These are phyloP conservation scores for Serinus canaria DNA, from an alignment of 2,113 vertebrate genomes.

Conservation along the genomic window DNA sequence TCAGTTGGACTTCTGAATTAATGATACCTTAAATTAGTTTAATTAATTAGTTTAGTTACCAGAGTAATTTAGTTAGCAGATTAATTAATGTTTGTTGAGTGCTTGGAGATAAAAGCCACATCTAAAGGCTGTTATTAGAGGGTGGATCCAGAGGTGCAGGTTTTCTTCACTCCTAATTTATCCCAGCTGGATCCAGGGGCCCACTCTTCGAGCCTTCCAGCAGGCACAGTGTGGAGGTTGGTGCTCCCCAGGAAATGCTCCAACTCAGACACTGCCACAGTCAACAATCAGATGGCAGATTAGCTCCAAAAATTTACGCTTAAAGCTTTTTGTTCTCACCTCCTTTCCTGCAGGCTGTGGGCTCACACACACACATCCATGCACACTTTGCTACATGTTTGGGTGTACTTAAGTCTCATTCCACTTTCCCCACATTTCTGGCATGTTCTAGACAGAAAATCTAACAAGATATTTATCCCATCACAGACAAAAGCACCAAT, in stretches of 20 bases:
- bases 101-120: constrained; percentile 42
- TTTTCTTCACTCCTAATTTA: not conserved
- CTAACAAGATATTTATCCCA: not conserved
- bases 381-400: rapidly evolving
- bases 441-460: not conserved
- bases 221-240: not conserved
- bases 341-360: not conserved
- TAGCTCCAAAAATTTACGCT: not conserved
- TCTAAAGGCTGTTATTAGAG: not conserved
- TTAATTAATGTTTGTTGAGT: constrained; percentile 68
- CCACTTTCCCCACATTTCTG: rapidly evolving
- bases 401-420: not conserved
- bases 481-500: not conserved
- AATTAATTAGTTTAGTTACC: constrained; percentile 74
- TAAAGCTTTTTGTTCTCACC: not conserved
- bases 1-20: constrained; percentile 68
- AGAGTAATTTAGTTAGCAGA: constrained; percentile 68
- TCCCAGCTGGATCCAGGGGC: not conserved
- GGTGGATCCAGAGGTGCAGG: not conserved
- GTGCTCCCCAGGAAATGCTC: not conserved
- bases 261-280: not conserved
- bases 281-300: not conserved
- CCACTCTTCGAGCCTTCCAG: not conserved
- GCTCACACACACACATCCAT: rapidly evolving
- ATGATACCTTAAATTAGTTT: constrained; percentile 74